Evolutionary conservation across 2,888 invertebrate species (phyloP).

Genomic region (Alsophila aescularia): DNA sequence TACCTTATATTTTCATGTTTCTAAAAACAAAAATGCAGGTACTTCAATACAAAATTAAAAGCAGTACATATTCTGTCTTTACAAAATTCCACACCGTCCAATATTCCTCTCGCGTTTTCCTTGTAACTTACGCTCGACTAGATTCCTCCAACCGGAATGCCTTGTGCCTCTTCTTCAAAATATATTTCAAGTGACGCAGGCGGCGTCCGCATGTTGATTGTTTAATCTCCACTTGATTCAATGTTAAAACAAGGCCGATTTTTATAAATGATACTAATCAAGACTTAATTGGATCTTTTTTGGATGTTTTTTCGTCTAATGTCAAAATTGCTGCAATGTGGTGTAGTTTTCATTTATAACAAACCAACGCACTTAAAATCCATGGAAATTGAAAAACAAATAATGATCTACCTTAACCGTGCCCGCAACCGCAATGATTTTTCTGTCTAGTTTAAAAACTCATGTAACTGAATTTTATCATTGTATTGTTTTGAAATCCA

Average conservation of each 20-base stretch:
- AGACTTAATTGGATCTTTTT: constrained; percentile 9
- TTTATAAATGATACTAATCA: constrained; percentile 19
- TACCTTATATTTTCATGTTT: too few species aligned
- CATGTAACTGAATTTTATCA: too few species aligned
- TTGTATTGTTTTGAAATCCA: too few species aligned
- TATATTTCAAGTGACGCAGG: constrained; percentile 41
- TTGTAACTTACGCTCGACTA: constrained; percentile 32
- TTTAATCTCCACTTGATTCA: constrained; percentile 35
- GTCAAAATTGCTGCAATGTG: neutral
- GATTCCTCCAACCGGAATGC: constrained; percentile 55
- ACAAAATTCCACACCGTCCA: neutral
- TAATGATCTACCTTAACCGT: too few species aligned
- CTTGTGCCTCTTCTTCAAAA: constrained; percentile 64
- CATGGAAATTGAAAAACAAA: too few species aligned
- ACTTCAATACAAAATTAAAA: too few species aligned
- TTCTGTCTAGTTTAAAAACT: too few species aligned
- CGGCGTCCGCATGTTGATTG: constrained; percentile 33
- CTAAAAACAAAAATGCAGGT: too few species aligned
- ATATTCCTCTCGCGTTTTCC: constrained; percentile 7
- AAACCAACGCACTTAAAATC: too few species aligned
- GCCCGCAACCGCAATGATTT: too few species aligned
- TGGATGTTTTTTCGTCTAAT: neutral
- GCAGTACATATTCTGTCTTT: neutral
- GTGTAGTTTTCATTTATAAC: too few species aligned
- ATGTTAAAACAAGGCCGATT: constrained; percentile 40